Evolutionary conservation across 1,140 invertebrate species (phyloP), one percentile per base, ranked within the genome.

Genomic region (Zaprionus lachaisei): DNA sequence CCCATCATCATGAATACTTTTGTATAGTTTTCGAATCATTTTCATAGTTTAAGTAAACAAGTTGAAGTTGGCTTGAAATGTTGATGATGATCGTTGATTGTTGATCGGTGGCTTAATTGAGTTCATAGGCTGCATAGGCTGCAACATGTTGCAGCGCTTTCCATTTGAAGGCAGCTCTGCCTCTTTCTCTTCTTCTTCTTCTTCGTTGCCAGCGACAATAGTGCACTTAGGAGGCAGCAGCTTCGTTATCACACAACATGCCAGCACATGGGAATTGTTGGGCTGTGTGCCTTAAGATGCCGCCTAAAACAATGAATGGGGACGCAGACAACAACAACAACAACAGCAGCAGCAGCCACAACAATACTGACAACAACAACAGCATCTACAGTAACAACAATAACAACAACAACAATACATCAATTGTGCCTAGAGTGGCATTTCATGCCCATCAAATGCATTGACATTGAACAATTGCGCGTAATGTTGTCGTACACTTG

Each of bases 401-500:
- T 28, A 47, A 31, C 38, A 47, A 31, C 38, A 69, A 57, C 65
- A 71, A 79, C 68, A 85, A 85, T 85, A 80, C 82, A 81, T 85
- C 71, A 67, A 67, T 51, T 69, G 60, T 63, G 70, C 49, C 70
- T 77, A 71, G 65, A 79, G 71, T 68, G 71, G 84, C 81, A 89
- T 90, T 90, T 90, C 85, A 90, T 90, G 85, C 85, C 83, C 85
- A 90, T 90, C 85, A 90, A 90, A 90, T 91, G 85, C 85, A 83
- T 80, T 91, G 85, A 90, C 86, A 90, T 90, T 90, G 85, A 90
- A 90, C 85, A 90, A 90, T 90, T 90, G 85, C 85, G 85, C 86
- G 85, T 90, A 90, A 90, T 90, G 85, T 90, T 90, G 85, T 90
- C 85, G 86, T 90, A 90, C 85, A 90, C 81, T 90, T 90, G 85